Evolutionary conservation across 2,797 vertebrate species (phyloP), one percentile per base, ranked within the genome.

Genomic region (Microctenopoma lineatum): DNA sequence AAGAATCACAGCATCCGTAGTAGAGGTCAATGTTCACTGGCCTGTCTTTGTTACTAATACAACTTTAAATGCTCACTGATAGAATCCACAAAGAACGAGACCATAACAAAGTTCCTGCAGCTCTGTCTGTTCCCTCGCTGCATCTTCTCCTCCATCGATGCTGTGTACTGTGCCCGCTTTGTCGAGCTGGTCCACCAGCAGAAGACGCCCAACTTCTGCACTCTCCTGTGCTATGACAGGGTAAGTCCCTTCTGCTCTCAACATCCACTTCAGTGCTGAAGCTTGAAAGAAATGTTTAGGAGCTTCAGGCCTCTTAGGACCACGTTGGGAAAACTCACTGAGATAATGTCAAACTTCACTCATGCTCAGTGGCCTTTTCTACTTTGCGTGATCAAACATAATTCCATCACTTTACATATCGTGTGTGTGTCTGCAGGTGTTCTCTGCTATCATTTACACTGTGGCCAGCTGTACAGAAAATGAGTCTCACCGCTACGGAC

Each of bases 41-140:
- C 21, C 1, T 27, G n/a, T 62, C 13, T 18, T 4, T 50, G 29
- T 73, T 44, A 58, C 18, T 77, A 45, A 80, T 11, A 14, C 15
- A 44, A 32, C 39, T 66, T 34, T 8, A 25, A 65, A 67, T 55
- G 10, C 45, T 74, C 70, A 51, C 81, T 71, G 75, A 67, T 92
- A 99, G 98, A 97, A 88, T 98, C 97, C 56, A 99, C 98, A 69
- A 99, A 99, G 93, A 99, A 99, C 54, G 98, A 99, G 92, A 99
- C 97, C 64, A 99, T 99, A 88, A 99, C 98, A 38, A 99, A 99
- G 92, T 99, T 99, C 92, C 94, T 99, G 79, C 98, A 99, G 92
- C 92, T 99, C 48, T 99, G 98, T 84, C 94, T 99, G 89, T 99
- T 99, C 92, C 98, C 98, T 59, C 97, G 97, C 70, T 99, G 98